Base-by-base conservation (phyloP, 2,797 vertebrate species). In the Anas acuta region DNA sequence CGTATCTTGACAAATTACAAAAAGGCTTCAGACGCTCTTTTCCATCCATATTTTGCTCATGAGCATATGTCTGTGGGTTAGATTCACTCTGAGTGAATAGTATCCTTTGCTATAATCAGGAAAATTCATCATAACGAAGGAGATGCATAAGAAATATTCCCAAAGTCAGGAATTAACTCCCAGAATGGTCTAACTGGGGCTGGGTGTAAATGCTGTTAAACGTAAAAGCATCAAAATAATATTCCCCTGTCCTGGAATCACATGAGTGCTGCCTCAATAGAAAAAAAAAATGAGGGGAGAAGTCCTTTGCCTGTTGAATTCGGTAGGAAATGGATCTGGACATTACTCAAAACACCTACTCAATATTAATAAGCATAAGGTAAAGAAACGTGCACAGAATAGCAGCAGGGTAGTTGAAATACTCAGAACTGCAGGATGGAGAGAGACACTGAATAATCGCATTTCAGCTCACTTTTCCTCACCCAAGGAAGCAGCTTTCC, bases 1-100 rank as follows among this genome's bases (percentile, higher is more conserved):
- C 13, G 8, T 81, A 90, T 60, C 69, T 85, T 57, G 61, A 32
- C 43, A 95, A 93, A 89, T 90, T 76, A 84, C 84, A 95, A 82
- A 88, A 79, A 87, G 18, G 7, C 32, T 89, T 82, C 53, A 89
- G 39, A 57, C 53, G 69, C 51, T 70, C 51, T 94, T 94, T 82
- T 82, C 85, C 87, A 93, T 88, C 70, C 62, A 47, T 72, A 65
- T 72, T 66, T 89, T 88, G 64, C 79, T 87, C 79, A 82, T 89
- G 43, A 90, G 30, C 32, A 13, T 69, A 18, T 57, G 53, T 80
- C 78, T 75, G 28, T 43, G 30, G 49, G 33, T 79, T 65, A 58
- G n/a, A 70, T 66, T 79, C 21, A 78, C 56, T 51, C 43, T 37
- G 22, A 66, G 37, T 41, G 64, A 82, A 69, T 41, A 26, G 53